Evolutionary conservation across 2,888 invertebrate genomes (phyloP), one percentile per base, ranked within the genome.

Genomic region (Yponomeuta sedellus): DNA sequence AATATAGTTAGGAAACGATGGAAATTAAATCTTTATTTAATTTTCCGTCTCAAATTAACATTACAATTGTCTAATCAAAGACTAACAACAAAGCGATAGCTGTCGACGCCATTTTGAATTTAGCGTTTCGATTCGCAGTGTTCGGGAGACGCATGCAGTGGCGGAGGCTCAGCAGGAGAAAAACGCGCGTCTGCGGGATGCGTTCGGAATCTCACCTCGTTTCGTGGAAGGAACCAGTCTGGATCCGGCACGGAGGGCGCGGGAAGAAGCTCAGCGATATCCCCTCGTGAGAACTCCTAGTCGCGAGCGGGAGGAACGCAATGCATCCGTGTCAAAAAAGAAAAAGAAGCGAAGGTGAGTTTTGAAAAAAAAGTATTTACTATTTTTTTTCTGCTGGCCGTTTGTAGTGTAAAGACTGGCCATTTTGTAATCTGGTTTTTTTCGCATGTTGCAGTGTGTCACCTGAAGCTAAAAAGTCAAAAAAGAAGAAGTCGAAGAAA

Each of bases 131-230:
- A 44, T 63, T 44, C 84, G 12, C 91, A 97, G 97, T 88, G 97
- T 97, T 69, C 96, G 96, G 69, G 98, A 98, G 82, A 98, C 98
- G 63, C 99, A 99, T 92, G 97, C 98, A 85, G 94, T 98, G 71
- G 98, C 99, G 0, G 97, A 97, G 84, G 98, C 98, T 28, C 98
- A 98, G 83, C 96, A 97, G 78, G 97, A 97, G 86, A 98, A 98
- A 88, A 99, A 99, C 92, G 97, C 97, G 2, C 94, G 96, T 67
- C 92, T 99, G 69, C 94, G 98, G 66, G 97, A 97, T 82, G 99
- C 98, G 6, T 98, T 99, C 85, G 98, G 98, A 67, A 97, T 99
- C 74, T 96, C 97, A 39, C 96, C 97, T 75, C 95, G 94, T 77
- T 99, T 98, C 90, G 96, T 98, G 67, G 98, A 98, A 84, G 98